A percentile compares a stretch with the other conserved stretches of the same genome.
Evolutionary conservation across 2,797 vertebrate species (phyloP).

Genomic region (Echeneis naucrates): DNA sequence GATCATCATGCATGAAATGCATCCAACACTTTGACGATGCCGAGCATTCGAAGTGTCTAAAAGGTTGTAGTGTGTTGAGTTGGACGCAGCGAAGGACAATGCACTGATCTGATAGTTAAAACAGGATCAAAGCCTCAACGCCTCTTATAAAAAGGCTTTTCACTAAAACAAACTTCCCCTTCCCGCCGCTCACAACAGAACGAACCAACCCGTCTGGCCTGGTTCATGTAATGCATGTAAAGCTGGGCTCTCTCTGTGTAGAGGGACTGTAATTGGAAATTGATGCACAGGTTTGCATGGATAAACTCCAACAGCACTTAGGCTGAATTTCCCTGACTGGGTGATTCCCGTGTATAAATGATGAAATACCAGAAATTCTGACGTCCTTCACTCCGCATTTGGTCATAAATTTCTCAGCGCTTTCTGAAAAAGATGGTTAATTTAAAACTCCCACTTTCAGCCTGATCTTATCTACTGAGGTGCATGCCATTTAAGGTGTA

Average conservation of each 20-base stretch:
- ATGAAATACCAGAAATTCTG: neutral
- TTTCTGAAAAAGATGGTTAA: neutral
- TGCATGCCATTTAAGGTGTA: slow-evolving; percentile 82
- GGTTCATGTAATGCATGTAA: slow-evolving; percentile 56
- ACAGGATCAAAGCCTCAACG: slow-evolving; percentile 45
- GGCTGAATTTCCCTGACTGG: slow-evolving; percentile 47
- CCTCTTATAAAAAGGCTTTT: slow-evolving; percentile 38
- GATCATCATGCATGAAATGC: slow-evolving; percentile 81
- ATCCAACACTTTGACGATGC: slow-evolving; percentile 83
- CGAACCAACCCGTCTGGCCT: slow-evolving; percentile 10
- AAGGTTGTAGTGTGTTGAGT: slow-evolving; percentile 47
- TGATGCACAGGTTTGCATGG: slow-evolving; percentile 62
- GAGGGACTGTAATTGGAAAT: slow-evolving; percentile 69
- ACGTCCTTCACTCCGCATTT: neutral
- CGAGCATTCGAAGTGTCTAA: slow-evolving; percentile 85
- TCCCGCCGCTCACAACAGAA: neutral
- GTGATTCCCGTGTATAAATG: slow-evolving; percentile 32
- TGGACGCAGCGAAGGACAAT: slow-evolving; percentile 60
- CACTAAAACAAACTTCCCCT: too few species aligned
- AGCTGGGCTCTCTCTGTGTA: slow-evolving; percentile 39
- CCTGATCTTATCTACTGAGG: slow-evolving; percentile 65
- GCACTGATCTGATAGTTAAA: slow-evolving; percentile 71
- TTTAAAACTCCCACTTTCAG: slow-evolving; percentile 41
- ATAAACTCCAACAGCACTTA: slow-evolving; percentile 76
- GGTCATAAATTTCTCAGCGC: neutral